phyloP scores from a whole-genome alignment of 2,113 vertebrate genomes.

The Oophaga pumilio region DNA sequence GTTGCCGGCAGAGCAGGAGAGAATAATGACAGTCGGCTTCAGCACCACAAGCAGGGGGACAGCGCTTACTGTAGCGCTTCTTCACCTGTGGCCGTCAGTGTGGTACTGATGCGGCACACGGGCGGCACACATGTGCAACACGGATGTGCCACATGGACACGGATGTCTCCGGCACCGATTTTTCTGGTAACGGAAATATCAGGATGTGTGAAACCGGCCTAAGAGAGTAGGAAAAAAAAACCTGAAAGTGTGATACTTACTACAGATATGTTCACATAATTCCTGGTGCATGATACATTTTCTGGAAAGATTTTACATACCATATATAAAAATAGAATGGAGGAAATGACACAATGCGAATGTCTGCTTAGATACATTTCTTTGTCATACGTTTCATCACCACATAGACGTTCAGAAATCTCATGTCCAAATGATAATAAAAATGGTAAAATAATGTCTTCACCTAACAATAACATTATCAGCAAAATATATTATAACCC shows the following conservation, averaged over 20 bases:
- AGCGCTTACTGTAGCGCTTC: too few species aligned
- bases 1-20: too few species aligned
- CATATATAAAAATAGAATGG: not conserved
- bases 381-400: constrained; percentile 14
- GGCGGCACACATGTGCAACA: too few species aligned
- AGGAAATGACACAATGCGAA: not conserved
- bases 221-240: not conserved
- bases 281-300: not conserved
- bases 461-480: constrained; percentile 15
- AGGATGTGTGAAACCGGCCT: too few species aligned
- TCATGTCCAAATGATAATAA: not conserved
- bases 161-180: too few species aligned
- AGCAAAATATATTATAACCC: not conserved
- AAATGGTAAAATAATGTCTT: constrained; percentile 16
- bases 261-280: not conserved
- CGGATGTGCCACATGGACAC: too few species aligned
- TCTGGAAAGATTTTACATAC: not conserved
- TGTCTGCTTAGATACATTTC: not conserved
- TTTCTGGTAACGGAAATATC: too few species aligned
- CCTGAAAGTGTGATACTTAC: not conserved
- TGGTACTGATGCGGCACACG: too few species aligned
- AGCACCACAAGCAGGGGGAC: too few species aligned
- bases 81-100: too few species aligned
- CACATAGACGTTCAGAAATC: not conserved
- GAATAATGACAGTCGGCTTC: too few species aligned